Evolutionary conservation across 2,797 vertebrate genomes (phyloP), one percentile per base, ranked within the genome.

Genomic region (Pangasius larnaudii): DNA sequence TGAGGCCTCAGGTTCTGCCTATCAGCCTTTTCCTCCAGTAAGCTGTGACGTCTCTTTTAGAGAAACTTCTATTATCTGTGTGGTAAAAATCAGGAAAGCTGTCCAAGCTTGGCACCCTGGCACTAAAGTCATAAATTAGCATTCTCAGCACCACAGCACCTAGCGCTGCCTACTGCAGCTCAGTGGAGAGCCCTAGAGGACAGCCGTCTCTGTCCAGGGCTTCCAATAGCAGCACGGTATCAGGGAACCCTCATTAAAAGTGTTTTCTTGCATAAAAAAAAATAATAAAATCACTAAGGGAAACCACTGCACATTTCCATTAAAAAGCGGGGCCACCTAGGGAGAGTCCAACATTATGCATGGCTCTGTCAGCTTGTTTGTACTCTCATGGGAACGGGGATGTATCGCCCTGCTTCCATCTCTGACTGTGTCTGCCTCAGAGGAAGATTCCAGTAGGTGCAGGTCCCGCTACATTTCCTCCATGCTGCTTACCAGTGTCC

Each of bases 401-500:
- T 36, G 30, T 9, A 84, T 84, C 63, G 36, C 63, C 63, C 11
- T 84, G 46, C 69, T 46, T 67, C 63, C 0, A n/a, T 69, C 22
- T 79, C 65, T 74, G 33, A 30, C 53, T 82, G 19, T 51, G 10
- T 74, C 59, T 79, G 63, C 84, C 77, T 51, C 11, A 58, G 39
- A 77, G 71, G 27, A 53, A 87, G 87, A 89, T 90, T 88, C 90
- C 56, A 85, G 59, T 81, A 78, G 30, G 19, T 91, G 79, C 81
- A 87, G 87, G 87, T 85, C 10, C 30, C 49, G 49, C 72, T 65
- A 84, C 88, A 91, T 91, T 90, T 88, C 42, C 65, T 53, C 80
- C 72, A 81, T 69, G 79, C 69, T 63, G 30, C 72, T 89, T 80
- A 75, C 46, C 49, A 86, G 77, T 87, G 67, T 65, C 88, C 87